phyloP scores from a whole-genome alignment of 2,888 invertebrate species.

The Anaspis maculata region DNA sequence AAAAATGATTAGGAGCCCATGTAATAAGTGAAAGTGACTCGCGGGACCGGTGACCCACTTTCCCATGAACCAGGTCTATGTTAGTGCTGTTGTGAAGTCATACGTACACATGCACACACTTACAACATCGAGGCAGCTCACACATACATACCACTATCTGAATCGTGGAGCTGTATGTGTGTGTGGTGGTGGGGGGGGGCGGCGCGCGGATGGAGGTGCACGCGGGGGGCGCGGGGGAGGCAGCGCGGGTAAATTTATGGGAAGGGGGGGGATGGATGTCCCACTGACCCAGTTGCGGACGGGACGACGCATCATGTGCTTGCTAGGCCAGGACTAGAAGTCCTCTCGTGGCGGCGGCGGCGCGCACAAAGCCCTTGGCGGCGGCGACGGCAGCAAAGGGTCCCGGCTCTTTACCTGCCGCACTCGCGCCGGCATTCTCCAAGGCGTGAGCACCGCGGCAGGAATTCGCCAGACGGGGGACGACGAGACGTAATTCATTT shows the following conservation, averaged over 20 bases:
- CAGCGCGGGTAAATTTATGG: too few relatives aligned
- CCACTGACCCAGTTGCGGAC: constrained; percentile 76
- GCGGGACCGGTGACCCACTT: constrained; percentile 76
- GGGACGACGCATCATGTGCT: constrained; percentile 50
- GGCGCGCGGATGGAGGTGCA: constrained; percentile 6
- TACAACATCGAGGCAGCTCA: constrained; percentile 31
- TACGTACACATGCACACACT: constrained; percentile 33
- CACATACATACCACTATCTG: constrained; percentile 21
- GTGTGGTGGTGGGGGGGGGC: too few relatives aligned
- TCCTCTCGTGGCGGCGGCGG: constrained; percentile 8
- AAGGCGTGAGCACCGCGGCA: too few relatives aligned
- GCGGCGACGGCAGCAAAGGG: too few relatives aligned
- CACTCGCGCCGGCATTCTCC: too few relatives aligned
- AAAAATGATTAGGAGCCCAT: constrained; percentile 68
- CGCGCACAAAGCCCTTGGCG: constrained; percentile 6
- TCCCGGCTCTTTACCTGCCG: too few relatives aligned
- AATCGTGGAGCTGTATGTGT: too few relatives aligned
- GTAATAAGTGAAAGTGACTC: constrained; percentile 84
- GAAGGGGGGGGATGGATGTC: constrained; percentile 51
- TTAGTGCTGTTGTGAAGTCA: constrained; percentile 51
- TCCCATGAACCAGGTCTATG: constrained; percentile 89
- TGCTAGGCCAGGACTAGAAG: constrained; percentile 17
- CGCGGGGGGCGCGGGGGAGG: too few relatives aligned
- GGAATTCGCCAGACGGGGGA: too few relatives aligned
- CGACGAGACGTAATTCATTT: too few relatives aligned